These are phyloP conservation scores for Gasteruption jaculator DNA, from an alignment of 2,888 invertebrate species.

Conservation along the genomic window DNA sequence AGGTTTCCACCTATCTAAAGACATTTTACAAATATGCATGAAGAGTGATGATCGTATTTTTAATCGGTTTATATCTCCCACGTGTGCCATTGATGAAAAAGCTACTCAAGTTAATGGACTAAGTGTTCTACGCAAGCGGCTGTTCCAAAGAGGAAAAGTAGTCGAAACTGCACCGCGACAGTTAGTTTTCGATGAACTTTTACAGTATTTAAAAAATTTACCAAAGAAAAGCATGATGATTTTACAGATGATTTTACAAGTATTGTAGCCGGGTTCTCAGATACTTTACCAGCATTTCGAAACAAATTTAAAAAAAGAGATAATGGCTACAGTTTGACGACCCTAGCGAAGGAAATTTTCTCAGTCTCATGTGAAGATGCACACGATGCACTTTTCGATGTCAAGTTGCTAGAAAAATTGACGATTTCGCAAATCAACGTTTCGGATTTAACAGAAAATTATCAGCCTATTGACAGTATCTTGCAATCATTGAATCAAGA, in stretches of 20 bases:
- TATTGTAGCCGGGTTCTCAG: slow-evolving; percentile 9
- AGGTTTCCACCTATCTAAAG: slow-evolving; percentile 5
- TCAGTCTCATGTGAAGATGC: slow-evolving; percentile 2
- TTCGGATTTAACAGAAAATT: too few relatives aligned
- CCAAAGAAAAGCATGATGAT: not conserved
- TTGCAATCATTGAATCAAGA: too few relatives aligned
- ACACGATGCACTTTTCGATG: slow-evolving; percentile 3
- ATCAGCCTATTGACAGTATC: too few relatives aligned
- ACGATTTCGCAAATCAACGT: too few relatives aligned
- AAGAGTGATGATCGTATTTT: slow-evolving; percentile 8
- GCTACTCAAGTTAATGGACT: slow-evolving; percentile 13
- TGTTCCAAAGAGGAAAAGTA: slow-evolving; percentile 11
- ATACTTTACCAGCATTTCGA: slow-evolving; percentile 5
- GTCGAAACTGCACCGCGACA: slow-evolving; percentile 5
- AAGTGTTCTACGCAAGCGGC: slow-evolving; percentile 3
- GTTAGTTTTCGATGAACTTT: slow-evolving; percentile 5
- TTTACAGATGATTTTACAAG: slow-evolving; percentile 1
- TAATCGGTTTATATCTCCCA: slow-evolving; percentile 13
- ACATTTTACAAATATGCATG: slow-evolving; percentile 15
- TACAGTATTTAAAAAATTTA: slow-evolving; percentile 8
- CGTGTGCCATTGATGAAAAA: not conserved
- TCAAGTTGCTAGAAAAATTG: not conserved
- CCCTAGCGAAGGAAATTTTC: slow-evolving; percentile 6
- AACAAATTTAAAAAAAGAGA: slow-evolving; percentile 4
- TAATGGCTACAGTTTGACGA: slow-evolving; percentile 5